These are phyloP conservation scores for Oxyura jamaicensis DNA, from an alignment of 2,113 vertebrate genomes.

Conservation along the genomic window DNA sequence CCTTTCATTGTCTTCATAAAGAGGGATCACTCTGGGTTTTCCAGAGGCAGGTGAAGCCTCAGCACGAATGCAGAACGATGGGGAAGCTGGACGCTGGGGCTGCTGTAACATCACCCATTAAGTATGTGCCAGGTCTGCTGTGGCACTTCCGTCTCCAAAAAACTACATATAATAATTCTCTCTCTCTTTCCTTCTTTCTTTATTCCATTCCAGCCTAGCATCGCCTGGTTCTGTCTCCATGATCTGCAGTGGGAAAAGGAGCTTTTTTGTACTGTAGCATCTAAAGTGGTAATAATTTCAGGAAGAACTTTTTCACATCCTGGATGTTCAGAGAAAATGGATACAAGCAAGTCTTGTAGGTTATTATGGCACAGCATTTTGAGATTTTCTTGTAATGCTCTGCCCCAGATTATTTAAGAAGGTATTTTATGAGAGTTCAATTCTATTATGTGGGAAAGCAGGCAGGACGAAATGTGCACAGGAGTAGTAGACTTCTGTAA, in stretches of 20 bases:
- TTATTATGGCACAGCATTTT: background rate
- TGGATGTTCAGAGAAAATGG: background rate
- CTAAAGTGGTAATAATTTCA: background rate
- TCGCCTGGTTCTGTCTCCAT: background rate
- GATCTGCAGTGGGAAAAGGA: accelerated
- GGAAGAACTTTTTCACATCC: background rate
- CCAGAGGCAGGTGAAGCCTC: background rate
- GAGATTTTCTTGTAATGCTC: background rate
- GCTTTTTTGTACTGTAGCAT: background rate
- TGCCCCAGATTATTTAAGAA: background rate
- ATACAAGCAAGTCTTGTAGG: background rate
- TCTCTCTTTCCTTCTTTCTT: background rate
- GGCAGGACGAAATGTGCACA: background rate
- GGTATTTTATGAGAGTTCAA: background rate
- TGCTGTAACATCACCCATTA: background rate
- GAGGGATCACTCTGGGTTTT: background rate
- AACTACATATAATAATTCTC: background rate
- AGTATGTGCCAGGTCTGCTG: background rate
- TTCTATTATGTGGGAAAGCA: background rate
- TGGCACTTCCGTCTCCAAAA: background rate
- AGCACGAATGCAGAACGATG: background rate
- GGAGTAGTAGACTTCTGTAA: background rate
- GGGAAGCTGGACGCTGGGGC: background rate
- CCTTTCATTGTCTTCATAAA: background rate
- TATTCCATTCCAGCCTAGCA: background rate